phyloP scores from a whole-genome alignment of 2,888 invertebrate species.

The Eupithecia abbreviata region DNA sequence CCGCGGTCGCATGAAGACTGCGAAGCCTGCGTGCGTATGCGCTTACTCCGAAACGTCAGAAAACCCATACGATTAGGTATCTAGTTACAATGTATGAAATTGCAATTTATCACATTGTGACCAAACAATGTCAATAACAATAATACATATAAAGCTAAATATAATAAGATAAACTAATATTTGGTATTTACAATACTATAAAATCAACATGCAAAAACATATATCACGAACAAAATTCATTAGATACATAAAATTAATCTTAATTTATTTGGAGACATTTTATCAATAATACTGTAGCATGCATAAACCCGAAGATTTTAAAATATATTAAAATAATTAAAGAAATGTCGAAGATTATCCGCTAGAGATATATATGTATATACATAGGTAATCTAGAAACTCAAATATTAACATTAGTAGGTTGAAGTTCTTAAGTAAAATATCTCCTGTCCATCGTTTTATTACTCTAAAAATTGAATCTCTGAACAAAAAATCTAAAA shows the following conservation, averaged over 20 bases:
- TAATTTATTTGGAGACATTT: constrained; percentile 36
- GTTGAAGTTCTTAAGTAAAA: neutral
- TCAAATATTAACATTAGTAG: no score
- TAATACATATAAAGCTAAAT: constrained; percentile 13
- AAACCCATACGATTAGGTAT: no score
- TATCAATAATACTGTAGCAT: constrained; percentile 16
- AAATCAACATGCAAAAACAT: constrained; percentile 35
- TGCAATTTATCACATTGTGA: neutral
- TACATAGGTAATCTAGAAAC: no score
- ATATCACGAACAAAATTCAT: constrained; percentile 17
- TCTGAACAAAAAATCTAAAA: neutral
- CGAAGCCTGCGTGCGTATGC: no score
- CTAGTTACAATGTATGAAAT: neutral
- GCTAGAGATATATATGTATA: no score
- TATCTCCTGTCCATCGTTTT: neutral
- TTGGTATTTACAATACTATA: constrained; percentile 69
- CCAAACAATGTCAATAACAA: neutral
- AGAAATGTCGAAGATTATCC: neutral
- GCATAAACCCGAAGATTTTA: neutral
- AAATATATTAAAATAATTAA: neutral
- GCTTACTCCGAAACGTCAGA: no score
- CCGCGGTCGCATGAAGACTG: no score
- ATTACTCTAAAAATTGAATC: neutral
- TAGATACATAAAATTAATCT: constrained; percentile 3
- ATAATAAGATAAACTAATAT: constrained; percentile 60